Percentiles rank a stretch among this genome's conserved stretches.
phyloP scores from a whole-genome alignment of 2,113 vertebrate genomes.

The Bucco capensis region DNA sequence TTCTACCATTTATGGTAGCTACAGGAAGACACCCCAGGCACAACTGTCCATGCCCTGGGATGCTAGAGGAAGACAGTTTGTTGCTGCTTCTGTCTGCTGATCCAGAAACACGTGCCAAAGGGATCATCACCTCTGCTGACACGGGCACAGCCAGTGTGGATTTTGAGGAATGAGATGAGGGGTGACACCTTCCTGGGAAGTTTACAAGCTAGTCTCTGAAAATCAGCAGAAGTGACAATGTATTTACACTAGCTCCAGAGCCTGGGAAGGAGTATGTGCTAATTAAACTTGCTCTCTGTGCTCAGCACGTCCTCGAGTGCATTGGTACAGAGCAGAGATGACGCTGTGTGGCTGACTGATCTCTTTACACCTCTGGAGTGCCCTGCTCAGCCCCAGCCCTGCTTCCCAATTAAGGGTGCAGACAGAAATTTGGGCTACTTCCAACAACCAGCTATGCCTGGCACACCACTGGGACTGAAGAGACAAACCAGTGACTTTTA shows the following conservation, averaged over 20 bases:
- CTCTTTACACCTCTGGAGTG: slow-evolving; percentile 46
- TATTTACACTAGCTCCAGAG: background rate
- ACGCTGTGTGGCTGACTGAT: slow-evolving; percentile 44
- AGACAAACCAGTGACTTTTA: background rate
- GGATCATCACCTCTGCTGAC: background rate
- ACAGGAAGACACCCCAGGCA: background rate
- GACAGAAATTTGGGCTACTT: background rate
- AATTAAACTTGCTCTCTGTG: background rate
- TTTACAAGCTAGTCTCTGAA: background rate
- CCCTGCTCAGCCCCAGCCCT: background rate
- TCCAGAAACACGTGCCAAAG: background rate
- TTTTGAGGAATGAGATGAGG: background rate
- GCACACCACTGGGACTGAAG: background rate
- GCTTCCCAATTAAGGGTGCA: slow-evolving; percentile 8
- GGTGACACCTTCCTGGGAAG: background rate
- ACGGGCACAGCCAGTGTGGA: accelerated
- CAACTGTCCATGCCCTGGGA: accelerated
- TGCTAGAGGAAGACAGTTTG: background rate
- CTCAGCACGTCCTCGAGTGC: background rate
- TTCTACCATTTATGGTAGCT: background rate
- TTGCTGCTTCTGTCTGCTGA: background rate
- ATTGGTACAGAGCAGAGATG: slow-evolving; percentile 42
- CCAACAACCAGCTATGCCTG: background rate
- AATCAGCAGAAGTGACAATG: background rate
- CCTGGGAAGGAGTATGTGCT: background rate